phyloP scores from a whole-genome alignment of 2,797 vertebrate genomes.

The Sorex maritimensis region DNA sequence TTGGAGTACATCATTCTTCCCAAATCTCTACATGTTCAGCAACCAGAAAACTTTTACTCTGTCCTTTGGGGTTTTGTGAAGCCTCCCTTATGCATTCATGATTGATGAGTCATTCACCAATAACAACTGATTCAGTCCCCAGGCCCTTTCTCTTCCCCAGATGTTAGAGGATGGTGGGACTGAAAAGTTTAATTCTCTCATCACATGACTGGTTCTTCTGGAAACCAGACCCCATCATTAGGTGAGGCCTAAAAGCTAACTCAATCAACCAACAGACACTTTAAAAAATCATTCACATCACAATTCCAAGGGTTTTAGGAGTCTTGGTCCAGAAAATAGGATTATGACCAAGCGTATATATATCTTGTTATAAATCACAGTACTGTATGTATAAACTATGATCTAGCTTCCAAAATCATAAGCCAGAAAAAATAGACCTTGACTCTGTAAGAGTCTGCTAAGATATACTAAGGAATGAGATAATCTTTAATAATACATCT shows the following conservation, averaged over 20 bases:
- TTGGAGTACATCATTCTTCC: neutral
- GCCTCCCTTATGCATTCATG: neutral
- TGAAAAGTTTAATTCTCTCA: neutral
- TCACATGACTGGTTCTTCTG: neutral
- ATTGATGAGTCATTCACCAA: neutral
- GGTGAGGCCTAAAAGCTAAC: neutral
- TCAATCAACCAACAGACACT: neutral
- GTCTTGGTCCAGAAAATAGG: neutral
- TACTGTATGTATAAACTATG: neutral
- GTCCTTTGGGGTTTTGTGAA: neutral
- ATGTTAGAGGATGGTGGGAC: neutral
- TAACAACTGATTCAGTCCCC: neutral
- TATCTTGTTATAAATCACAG: neutral
- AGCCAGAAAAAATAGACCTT: neutral
- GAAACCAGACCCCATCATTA: neutral
- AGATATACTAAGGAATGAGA: neutral
- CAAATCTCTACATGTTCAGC: too few relatives aligned
- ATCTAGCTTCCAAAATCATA: slow-evolving; percentile 38
- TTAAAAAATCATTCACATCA: neutral
- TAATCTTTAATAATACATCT: neutral
- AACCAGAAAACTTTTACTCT: neutral
- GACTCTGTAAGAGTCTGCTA: slow-evolving; percentile 55
- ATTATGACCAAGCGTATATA: neutral
- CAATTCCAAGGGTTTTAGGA: neutral
- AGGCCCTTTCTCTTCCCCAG: neutral